These are phyloP conservation scores for Albula goreensis DNA, from an alignment of 2,113 vertebrate species.

Conservation along the genomic window DNA sequence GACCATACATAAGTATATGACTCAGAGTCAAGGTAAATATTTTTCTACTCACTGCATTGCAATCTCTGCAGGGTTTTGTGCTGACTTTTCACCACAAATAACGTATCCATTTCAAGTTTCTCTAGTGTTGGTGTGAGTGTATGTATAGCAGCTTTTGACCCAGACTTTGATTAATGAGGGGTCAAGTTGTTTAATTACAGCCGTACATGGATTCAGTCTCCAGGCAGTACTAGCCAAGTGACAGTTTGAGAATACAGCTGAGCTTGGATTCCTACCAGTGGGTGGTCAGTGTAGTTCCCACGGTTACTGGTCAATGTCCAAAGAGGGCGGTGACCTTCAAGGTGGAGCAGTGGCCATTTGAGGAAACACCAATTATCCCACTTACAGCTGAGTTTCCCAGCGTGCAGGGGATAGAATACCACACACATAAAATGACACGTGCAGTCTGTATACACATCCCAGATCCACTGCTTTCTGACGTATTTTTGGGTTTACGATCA, in stretches of 20 bases:
- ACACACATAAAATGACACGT: not conserved
- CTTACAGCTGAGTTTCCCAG: not conserved
- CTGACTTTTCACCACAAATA: not conserved
- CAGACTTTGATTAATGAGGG: not conserved
- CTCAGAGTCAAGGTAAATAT: not conserved
- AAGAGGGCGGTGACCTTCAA: not conserved
- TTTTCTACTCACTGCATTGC: not conserved
- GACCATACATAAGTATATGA: not conserved
- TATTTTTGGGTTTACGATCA: not conserved
- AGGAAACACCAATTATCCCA: not conserved
- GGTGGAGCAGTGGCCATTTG: not conserved
- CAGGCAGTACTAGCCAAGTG: not conserved
- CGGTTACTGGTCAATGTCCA: not conserved
- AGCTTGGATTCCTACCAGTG: not conserved
- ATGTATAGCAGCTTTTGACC: not conserved
- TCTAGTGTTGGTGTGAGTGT: not conserved
- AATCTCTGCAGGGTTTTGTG: no score
- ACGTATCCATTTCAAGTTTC: not conserved
- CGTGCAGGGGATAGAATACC: not conserved
- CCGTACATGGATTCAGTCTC: not conserved
- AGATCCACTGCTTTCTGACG: not conserved
- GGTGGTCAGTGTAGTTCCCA: not conserved
- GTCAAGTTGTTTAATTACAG: not conserved
- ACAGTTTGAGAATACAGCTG: not conserved
- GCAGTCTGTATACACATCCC: not conserved